Conservation (phyloP, 1,140 invertebrate species). For the Drosophila baimaii region DNA sequence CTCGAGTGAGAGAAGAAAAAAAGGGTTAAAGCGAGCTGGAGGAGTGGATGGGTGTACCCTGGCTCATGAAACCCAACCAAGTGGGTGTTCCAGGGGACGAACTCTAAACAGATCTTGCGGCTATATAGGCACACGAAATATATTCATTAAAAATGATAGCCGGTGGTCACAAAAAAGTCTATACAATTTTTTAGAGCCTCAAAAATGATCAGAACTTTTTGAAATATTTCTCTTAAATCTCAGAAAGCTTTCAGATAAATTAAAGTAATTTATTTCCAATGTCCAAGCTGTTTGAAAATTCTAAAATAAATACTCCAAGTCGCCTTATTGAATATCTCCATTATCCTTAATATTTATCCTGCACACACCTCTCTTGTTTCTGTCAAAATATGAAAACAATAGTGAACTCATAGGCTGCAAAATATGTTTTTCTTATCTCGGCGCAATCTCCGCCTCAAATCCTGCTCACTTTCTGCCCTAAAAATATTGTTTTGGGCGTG, state of each 20-base stretch:
- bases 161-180: background rate
- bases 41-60: conserved; percentile 33
- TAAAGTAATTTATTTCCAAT: background rate
- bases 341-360: background rate
- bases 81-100: conserved; percentile 8
- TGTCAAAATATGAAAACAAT: conserved; percentile 51
- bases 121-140: background rate
- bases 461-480: conserved; percentile 28
- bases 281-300: background rate
- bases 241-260: background rate
- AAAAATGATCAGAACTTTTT: no score
- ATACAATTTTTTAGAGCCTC: background rate
- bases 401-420: conserved; percentile 12
- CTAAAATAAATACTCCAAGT: background rate
- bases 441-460: conserved; percentile 17
- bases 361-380: background rate
- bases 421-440: conserved; percentile 48
- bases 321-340: background rate
- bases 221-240: background rate
- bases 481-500: conserved; percentile 42
- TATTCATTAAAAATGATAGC: background rate
- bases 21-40: conserved; percentile 33
- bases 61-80: background rate
- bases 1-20: conserved; percentile 27
- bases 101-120: conserved; percentile 12